These are phyloP conservation scores for Peribatodes rhomboidaria DNA, from an alignment of 2,888 invertebrate species.

Conservation along the genomic window DNA sequence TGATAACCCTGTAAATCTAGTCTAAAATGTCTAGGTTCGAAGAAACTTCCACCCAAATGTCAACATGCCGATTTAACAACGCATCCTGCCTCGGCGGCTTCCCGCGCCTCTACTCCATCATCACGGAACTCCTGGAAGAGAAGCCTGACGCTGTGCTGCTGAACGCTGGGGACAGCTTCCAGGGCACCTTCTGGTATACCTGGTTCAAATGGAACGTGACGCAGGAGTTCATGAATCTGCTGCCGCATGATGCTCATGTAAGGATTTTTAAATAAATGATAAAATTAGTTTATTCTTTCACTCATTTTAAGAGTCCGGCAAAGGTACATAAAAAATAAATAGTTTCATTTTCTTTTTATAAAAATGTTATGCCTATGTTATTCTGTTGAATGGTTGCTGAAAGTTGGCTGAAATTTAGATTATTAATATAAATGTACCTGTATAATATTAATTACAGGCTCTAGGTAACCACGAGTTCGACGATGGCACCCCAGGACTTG, in stretches of 20 bases:
- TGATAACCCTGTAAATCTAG: no score
- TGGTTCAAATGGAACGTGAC: constrained; percentile 91
- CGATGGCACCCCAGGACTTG: constrained; percentile 89
- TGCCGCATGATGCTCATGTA: constrained; percentile 93
- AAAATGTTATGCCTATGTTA: no score
- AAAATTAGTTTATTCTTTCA: no score
- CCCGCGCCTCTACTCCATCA: constrained; percentile 88
- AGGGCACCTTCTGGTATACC: constrained; percentile 94
- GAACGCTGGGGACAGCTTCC: constrained; percentile 94
- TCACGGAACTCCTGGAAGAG: constrained; percentile 75
- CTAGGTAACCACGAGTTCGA: constrained; percentile 96
- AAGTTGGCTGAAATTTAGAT: no score
- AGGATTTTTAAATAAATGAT: constrained; percentile 58
- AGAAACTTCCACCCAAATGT: constrained; percentile 85
- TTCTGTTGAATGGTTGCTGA: no score
- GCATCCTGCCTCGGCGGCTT: constrained; percentile 90
- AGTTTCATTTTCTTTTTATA: no score
- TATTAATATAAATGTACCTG: no score
- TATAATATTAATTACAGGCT: constrained; percentile 87
- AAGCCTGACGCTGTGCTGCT: constrained; percentile 89
- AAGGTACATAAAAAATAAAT: no score
- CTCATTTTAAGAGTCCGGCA: no score
- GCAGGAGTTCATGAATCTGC: constrained; percentile 90
- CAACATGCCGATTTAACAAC: constrained; percentile 83
- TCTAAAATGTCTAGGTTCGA: constrained; percentile 86